Conservation (phyloP, 1,140 invertebrate genomes). For the Tribolium castaneum region DNA sequence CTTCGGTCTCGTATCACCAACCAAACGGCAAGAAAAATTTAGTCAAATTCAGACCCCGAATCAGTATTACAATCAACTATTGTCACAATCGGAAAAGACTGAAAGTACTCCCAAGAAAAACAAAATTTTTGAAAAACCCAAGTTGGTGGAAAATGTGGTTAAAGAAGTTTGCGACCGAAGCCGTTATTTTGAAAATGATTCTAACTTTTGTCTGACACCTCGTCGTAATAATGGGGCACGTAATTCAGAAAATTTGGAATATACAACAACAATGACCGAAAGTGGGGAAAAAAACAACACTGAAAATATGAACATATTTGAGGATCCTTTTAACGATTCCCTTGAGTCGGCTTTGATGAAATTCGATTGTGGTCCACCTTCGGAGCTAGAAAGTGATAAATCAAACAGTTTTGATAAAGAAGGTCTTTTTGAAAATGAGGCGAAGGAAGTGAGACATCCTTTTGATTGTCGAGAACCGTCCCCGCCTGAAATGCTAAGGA, state of each 20-base stretch:
- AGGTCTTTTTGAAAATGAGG: too few relatives aligned
- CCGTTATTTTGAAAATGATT: too few relatives aligned
- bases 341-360: neutral
- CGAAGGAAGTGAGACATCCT: too few relatives aligned
- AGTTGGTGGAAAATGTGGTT: neutral
- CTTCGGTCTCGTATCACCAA: neutral
- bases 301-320: neutral
- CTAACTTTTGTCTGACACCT: too few relatives aligned
- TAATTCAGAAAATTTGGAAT: too few relatives aligned
- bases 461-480: too few relatives aligned
- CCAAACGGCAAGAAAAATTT: neutral
- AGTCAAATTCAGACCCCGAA: neutral
- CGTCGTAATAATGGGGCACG: too few relatives aligned
- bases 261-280: too few relatives aligned
- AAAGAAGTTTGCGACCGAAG: neutral
- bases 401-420: too few relatives aligned
- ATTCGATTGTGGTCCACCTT: neutral
- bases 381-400: too few relatives aligned
- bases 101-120: neutral
- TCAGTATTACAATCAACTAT: neutral
- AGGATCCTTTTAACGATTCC: neutral
- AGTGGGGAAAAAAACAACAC: neutral
- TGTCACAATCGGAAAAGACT: neutral
- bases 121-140: neutral
- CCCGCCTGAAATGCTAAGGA: too few relatives aligned